Evolutionary conservation across 2,113 vertebrate genomes (phyloP).

Genomic region (Notarius lentiginosus): DNA sequence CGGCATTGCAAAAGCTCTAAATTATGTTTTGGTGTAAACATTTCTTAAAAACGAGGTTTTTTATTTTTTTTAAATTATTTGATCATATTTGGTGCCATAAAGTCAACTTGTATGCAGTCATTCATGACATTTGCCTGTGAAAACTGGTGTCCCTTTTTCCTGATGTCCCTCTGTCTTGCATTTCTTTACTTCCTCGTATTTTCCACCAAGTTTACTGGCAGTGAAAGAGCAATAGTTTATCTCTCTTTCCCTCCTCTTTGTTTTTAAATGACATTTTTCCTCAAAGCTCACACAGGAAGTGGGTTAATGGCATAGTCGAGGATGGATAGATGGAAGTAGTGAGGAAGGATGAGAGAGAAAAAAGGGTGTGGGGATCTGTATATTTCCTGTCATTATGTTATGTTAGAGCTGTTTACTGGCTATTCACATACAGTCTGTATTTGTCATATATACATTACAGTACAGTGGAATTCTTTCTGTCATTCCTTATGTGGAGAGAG

Average conservation of each 20-base stretch:
- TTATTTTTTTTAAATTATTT: not conserved
- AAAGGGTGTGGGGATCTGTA: conserved; percentile 72
- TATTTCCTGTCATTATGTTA: conserved; percentile 80
- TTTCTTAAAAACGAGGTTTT: not conserved
- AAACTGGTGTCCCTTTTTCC: conserved; percentile 23
- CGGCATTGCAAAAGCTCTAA: not conserved
- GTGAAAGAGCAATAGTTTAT: conserved; percentile 15
- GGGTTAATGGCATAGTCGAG: conserved; percentile 82
- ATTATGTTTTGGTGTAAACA: not conserved
- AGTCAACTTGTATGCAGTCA: not conserved
- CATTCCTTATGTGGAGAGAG: no score
- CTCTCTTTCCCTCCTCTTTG: not conserved
- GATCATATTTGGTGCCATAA: not conserved
- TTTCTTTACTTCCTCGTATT: conserved; percentile 13
- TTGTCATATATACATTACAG: no score
- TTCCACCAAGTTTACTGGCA: conserved; percentile 27
- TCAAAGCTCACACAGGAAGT: conserved; percentile 83
- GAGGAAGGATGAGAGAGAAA: conserved; percentile 38
- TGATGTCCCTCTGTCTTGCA: not conserved
- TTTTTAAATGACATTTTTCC: conserved; percentile 42
- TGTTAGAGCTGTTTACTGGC: conserved; percentile 10
- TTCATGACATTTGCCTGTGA: not conserved
- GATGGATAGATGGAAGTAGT: conserved; percentile 72
- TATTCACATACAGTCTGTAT: not conserved
- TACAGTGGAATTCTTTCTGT: not conserved